Conservation (phyloP, 2,888 invertebrate species). For the Dryomyza anilis region DNA sequence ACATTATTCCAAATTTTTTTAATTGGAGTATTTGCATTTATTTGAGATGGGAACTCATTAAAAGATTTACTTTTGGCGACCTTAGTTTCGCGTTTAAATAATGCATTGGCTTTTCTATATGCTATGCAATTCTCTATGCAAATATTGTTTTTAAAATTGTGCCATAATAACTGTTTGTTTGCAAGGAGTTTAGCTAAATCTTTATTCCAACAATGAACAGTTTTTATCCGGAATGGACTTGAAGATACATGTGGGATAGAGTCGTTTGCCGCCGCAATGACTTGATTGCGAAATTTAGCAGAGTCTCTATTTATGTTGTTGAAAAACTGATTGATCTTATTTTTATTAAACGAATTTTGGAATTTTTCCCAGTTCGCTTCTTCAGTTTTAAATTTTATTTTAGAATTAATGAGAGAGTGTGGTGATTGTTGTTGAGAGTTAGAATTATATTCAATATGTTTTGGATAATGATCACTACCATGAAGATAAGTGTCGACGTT, state of each 20-base stretch:
- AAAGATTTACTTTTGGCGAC: no score
- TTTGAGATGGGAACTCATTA: no score
- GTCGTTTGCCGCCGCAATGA: no score
- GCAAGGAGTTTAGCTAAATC: background rate
- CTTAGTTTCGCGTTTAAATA: constrained; percentile 10
- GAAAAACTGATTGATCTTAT: background rate
- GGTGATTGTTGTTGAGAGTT: background rate
- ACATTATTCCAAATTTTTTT: no score
- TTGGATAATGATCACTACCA: constrained; percentile 29
- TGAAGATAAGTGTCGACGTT: no score
- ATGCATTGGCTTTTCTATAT: constrained; percentile 17
- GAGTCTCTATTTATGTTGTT: constrained; percentile 19
- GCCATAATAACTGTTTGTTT: constrained; percentile 13
- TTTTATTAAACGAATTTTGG: background rate
- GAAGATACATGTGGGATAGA: background rate
- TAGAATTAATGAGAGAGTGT: no score
- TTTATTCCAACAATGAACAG: constrained; percentile 15
- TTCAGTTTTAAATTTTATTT: no score
- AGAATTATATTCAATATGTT: no score
- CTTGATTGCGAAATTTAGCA: no score
- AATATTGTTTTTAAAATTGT: background rate
- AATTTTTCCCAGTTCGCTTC: no score
- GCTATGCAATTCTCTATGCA: background rate
- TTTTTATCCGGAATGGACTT: background rate
- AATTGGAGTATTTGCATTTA: no score